These are phyloP conservation scores for Rana temporaria DNA, from an alignment of 2,113 vertebrate genomes.

Conservation along the genomic window DNA sequence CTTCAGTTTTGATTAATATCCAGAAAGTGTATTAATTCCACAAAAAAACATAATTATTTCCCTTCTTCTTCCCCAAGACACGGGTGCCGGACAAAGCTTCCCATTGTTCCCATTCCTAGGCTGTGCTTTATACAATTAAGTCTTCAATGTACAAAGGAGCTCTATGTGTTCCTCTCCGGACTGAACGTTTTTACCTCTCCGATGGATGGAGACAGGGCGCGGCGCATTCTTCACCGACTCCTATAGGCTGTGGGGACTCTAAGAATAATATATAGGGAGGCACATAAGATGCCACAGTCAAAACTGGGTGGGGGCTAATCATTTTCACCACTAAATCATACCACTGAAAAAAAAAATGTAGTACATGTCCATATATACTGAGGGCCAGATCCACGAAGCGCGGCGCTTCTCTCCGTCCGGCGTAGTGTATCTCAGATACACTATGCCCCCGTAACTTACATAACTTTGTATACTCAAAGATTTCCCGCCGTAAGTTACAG, in stretches of 20 bases:
- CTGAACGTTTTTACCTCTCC: slow-evolving; percentile 1
- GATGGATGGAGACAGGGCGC: not conserved
- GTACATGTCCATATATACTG: too few species aligned
- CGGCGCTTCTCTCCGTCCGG: too few species aligned
- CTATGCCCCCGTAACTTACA: too few species aligned
- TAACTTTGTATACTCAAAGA: too few species aligned
- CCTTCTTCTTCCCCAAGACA: slow-evolving; percentile 26
- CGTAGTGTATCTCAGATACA: too few species aligned
- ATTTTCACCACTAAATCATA: too few species aligned
- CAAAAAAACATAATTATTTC: slow-evolving; percentile 49
- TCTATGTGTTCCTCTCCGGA: slow-evolving; percentile 31
- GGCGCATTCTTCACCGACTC: slow-evolving; percentile 3
- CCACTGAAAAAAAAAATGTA: too few species aligned
- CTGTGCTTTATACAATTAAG: slow-evolving; percentile 39
- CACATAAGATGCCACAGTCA: too few species aligned
- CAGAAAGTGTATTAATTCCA: slow-evolving; percentile 46
- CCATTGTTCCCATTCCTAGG: slow-evolving; percentile 32
- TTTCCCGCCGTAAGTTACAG: too few species aligned
- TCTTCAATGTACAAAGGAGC: slow-evolving; percentile 24
- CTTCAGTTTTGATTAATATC: slow-evolving; percentile 51
- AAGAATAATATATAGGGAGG: too few species aligned
- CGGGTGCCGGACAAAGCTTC: slow-evolving; percentile 11
- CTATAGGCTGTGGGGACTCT: not conserved
- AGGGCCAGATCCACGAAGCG: too few species aligned
- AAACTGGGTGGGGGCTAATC: too few species aligned